Conservation (phyloP, 1,140 invertebrate species). For the Calliopsis andreniformis region DNA sequence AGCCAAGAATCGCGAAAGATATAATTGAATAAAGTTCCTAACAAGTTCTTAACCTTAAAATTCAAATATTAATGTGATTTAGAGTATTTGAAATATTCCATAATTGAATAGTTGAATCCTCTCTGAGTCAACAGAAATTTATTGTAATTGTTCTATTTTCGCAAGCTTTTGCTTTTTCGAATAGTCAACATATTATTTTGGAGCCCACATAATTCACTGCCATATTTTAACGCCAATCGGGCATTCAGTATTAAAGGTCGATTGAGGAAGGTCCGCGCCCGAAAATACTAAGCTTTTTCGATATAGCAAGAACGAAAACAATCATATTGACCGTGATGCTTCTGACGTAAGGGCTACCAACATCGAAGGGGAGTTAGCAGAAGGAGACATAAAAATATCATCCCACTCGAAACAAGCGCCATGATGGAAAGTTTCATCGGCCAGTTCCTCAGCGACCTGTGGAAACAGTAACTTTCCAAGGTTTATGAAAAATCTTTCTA, state of each 20-base stretch:
- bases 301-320: slow-evolving; percentile 46
- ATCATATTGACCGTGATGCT: slow-evolving; percentile 40
- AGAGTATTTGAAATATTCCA: no score
- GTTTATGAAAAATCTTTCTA: background rate
- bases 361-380: slow-evolving; percentile 1
- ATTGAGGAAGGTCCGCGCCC: slow-evolving; percentile 35
- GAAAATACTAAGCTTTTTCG: background rate
- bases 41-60: no score
- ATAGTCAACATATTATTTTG: no score
- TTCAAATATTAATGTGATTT: no score
- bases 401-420: slow-evolving; percentile 43
- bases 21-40: no score
- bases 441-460: slow-evolving; percentile 2
- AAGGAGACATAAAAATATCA: slow-evolving; percentile 58
- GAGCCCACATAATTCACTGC: no score
- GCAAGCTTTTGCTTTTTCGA: no score
- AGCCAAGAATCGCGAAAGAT: no score
- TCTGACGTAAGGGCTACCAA: slow-evolving; percentile 50
- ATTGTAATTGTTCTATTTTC: no score
- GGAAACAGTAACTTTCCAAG: background rate
- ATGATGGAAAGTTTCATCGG: slow-evolving; percentile 59
- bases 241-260: slow-evolving; percentile 4
- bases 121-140: no score
- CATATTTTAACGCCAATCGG: background rate
- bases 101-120: no score